phyloP scores from a whole-genome alignment of 2,113 vertebrate genomes.

The Motacilla tschutschensis region DNA sequence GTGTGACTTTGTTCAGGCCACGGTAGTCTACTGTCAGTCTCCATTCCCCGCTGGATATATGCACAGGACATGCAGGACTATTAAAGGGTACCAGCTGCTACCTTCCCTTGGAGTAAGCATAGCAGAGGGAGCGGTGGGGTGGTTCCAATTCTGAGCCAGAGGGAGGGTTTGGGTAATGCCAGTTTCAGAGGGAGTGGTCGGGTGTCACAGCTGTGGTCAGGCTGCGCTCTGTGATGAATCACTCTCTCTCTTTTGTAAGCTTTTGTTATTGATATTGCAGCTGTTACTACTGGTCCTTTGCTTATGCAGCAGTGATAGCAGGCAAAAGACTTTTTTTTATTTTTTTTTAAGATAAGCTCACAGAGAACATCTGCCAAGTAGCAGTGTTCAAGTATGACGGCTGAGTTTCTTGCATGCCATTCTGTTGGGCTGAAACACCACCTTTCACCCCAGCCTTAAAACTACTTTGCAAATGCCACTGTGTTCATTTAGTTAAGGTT shows the following conservation, averaged over 20 bases:
- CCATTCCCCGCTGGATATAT: background rate
- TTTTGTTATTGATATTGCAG: background rate
- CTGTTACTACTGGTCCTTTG: background rate
- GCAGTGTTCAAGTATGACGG: background rate
- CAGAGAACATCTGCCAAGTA: background rate
- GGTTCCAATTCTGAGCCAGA: background rate
- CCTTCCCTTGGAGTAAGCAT: background rate
- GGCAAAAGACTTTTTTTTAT: background rate
- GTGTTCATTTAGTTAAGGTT: background rate
- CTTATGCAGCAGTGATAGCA: background rate
- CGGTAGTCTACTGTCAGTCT: fast-evolving
- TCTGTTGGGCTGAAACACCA: background rate
- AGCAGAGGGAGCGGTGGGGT: background rate
- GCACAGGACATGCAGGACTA: background rate
- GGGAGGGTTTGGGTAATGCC: background rate
- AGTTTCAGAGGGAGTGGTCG: fast-evolving
- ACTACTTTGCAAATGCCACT: background rate
- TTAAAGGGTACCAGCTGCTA: background rate
- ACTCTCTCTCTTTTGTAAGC: background rate
- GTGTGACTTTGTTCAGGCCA: background rate
- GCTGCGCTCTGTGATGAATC: background rate
- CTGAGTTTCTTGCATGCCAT: background rate
- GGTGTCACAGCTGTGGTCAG: background rate
- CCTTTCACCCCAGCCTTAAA: background rate
- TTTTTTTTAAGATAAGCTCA: background rate